Conservation (phyloP, 1,140 invertebrate species). For the Physella acuta region DNA sequence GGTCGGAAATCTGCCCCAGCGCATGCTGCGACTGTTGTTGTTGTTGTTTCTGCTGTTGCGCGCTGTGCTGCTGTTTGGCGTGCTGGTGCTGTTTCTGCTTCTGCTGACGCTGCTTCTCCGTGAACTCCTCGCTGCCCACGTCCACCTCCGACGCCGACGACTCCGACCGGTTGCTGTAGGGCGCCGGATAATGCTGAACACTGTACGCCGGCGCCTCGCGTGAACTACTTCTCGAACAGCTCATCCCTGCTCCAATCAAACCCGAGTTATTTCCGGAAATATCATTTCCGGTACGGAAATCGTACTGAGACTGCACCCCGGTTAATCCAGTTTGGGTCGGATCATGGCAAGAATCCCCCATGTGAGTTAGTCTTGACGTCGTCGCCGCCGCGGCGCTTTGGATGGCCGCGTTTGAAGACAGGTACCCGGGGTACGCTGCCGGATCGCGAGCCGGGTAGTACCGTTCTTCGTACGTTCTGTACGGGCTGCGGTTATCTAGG, state of each 20-base stretch:
- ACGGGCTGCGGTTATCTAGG: conserved; percentile 38
- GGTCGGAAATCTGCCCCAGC: not conserved
- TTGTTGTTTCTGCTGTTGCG: not conserved
- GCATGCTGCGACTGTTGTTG: not conserved
- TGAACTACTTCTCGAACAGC: conserved; percentile 50
- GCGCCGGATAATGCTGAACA: conserved; percentile 37
- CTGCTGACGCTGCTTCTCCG: conserved; percentile 37
- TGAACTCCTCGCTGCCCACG: conserved; percentile 48
- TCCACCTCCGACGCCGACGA: conserved; percentile 55
- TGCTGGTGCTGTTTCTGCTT: conserved; percentile 22
- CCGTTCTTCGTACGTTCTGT: conserved; percentile 39
- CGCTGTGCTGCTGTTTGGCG: conserved; percentile 19
- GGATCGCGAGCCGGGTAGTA: conserved; percentile 41
- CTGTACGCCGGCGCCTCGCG: conserved; percentile 35
- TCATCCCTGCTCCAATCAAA: not conserved
- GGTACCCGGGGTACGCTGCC: conserved; percentile 39
- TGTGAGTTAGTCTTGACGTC: conserved; percentile 28
- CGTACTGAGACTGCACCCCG: conserved; percentile 17
- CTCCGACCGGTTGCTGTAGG: conserved; percentile 52
- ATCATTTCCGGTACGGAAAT: not conserved
- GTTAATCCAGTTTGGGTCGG: conserved; percentile 15
- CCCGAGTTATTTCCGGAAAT: not conserved
- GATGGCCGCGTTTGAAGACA: conserved; percentile 34
- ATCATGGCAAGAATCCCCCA: conserved; percentile 12
- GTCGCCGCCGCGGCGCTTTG: conserved; percentile 30